Evolutionary conservation across 2,888 invertebrate species (phyloP).

Genomic region (Timema podura): DNA sequence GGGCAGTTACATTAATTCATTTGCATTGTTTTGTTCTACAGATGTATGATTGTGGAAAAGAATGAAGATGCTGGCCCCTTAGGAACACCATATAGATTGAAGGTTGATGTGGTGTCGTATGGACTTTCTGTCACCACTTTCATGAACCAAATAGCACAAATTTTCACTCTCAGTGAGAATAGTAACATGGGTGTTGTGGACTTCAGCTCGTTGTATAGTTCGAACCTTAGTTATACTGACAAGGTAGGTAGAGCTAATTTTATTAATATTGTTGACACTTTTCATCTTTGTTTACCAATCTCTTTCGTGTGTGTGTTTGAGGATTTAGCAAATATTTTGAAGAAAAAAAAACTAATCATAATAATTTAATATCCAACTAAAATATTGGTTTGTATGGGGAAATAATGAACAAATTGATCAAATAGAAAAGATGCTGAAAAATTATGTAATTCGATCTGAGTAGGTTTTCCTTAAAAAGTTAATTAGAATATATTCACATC

Average conservation of each 20-base stretch:
- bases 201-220: constrained; percentile 49
- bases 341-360: too few relatives aligned
- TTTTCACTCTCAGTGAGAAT: constrained; percentile 41
- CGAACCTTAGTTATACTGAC: constrained; percentile 51
- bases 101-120: constrained; percentile 47
- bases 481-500: too few relatives aligned
- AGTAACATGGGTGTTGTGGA: constrained; percentile 37
- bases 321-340: too few relatives aligned
- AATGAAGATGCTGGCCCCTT: constrained; percentile 45
- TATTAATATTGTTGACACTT: background rate
- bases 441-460: too few relatives aligned
- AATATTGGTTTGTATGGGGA: too few relatives aligned
- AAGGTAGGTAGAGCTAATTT: constrained; percentile 45
- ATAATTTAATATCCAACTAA: too few relatives aligned
- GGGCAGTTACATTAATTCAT: background rate
- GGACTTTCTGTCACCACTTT: constrained; percentile 42
- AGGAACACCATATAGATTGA: constrained; percentile 50
- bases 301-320: background rate
- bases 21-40: constrained; percentile 32
- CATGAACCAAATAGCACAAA: constrained; percentile 43
- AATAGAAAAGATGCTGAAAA: too few relatives aligned
- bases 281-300: constrained; percentile 16
- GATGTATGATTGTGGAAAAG: constrained; percentile 53
- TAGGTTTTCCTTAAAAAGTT: too few relatives aligned
- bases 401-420: too few relatives aligned